phyloP scores from a whole-genome alignment of 2,113 vertebrate species.

The Podarcis raffonei region DNA sequence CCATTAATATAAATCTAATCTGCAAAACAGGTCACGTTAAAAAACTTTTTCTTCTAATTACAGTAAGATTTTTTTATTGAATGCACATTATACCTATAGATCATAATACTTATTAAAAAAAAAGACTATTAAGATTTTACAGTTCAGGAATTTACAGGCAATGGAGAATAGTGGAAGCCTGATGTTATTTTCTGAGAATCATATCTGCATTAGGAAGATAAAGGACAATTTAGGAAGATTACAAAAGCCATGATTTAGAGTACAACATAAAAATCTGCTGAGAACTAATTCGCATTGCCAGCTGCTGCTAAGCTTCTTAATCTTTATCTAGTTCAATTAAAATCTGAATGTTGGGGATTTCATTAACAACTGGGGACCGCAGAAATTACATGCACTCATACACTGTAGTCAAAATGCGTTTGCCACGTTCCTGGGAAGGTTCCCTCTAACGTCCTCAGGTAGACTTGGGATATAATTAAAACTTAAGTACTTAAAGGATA shows the following conservation, averaged over 20 bases:
- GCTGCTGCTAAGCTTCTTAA: slow-evolving; percentile 83
- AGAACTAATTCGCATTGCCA: slow-evolving; percentile 79
- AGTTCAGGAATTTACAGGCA: slow-evolving; percentile 73
- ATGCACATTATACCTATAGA: slow-evolving; percentile 72
- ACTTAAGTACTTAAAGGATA: slow-evolving; percentile 66
- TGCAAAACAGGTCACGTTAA: slow-evolving; percentile 70
- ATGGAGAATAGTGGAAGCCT: slow-evolving; percentile 64
- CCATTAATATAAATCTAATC: slow-evolving; percentile 61
- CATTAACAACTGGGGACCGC: slow-evolving; percentile 81
- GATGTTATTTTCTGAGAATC: slow-evolving; percentile 72
- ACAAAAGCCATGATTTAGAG: slow-evolving; percentile 80
- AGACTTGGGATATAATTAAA: slow-evolving; percentile 70
- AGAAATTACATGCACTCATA: slow-evolving; percentile 74
- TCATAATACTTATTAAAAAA: slow-evolving; percentile 76
- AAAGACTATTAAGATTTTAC: slow-evolving; percentile 78
- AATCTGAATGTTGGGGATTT: slow-evolving; percentile 84
- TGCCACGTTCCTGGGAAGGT: slow-evolving; percentile 47
- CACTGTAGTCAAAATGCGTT: slow-evolving; percentile 53
- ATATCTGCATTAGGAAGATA: slow-evolving; percentile 82
- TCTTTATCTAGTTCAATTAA: slow-evolving; percentile 90
- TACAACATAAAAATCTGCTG: slow-evolving; percentile 78
- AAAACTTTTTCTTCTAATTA: slow-evolving; percentile 76
- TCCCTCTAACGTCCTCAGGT: slow-evolving; percentile 69
- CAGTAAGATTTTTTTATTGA: slow-evolving; percentile 74
- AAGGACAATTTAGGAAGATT: slow-evolving; percentile 82